phyloP scores from a whole-genome alignment of 2,888 invertebrate genomes.

The Hypolimnas misippus region DNA sequence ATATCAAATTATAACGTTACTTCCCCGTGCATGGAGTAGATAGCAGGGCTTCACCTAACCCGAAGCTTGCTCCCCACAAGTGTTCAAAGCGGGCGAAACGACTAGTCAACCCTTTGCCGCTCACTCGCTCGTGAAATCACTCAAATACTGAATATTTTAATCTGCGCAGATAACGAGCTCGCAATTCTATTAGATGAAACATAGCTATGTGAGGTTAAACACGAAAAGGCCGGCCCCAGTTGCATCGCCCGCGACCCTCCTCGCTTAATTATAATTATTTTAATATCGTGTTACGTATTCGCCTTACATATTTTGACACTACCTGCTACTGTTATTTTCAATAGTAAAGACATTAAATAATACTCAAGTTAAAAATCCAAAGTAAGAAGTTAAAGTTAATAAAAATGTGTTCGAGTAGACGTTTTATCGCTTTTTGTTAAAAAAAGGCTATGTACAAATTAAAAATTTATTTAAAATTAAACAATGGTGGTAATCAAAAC shows the following conservation, averaged over 20 bases:
- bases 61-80: constrained; percentile 71
- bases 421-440: background rate
- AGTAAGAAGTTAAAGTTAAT: background rate
- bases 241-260: constrained; percentile 48
- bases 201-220: constrained; percentile 79
- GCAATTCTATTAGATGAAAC: constrained; percentile 84
- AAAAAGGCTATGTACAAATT: background rate
- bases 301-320: background rate
- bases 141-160: constrained; percentile 85
- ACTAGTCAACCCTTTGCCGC: constrained; percentile 84
- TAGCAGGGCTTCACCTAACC: constrained; percentile 54
- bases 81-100: constrained; percentile 81
- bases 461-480: background rate
- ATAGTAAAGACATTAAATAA: background rate
- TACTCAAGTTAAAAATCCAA: background rate
- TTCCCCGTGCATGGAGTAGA: constrained; percentile 69
- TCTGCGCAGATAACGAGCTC: constrained; percentile 84
- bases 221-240: constrained; percentile 36
- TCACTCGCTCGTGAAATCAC: constrained; percentile 84
- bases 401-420: background rate
- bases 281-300: background rate
- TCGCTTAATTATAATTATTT: background rate
- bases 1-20: constrained; percentile 53
- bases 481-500: too few species aligned
- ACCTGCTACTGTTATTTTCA: background rate